Percentiles rank a stretch among this genome's conserved stretches.
These are phyloP conservation scores for Scophthalmus maximus DNA, from an alignment of 2,113 vertebrate genomes.

Conservation along the genomic window DNA sequence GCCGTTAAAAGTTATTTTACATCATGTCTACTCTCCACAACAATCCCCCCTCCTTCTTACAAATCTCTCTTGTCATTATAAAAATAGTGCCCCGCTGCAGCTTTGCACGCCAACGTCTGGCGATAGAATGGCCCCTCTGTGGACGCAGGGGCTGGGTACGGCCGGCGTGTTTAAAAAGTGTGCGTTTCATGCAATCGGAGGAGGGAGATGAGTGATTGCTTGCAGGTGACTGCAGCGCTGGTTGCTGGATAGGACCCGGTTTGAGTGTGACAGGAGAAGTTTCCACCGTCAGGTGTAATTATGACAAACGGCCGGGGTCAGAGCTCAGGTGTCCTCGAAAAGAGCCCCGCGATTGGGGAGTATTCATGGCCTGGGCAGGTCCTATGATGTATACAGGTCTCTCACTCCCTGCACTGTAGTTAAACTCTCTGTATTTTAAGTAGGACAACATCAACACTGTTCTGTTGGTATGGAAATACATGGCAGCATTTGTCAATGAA, in stretches of 20 bases:
- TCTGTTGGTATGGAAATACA: background rate
- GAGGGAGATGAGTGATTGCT: constrained; percentile 68
- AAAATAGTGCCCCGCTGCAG: constrained; percentile 69
- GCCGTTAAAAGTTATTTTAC: constrained; percentile 80
- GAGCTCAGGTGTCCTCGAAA: constrained; percentile 27
- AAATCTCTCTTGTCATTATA: constrained; percentile 76
- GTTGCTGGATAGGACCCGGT: constrained; percentile 28
- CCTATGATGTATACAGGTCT: background rate
- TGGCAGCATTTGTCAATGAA: background rate
- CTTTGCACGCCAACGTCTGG: constrained; percentile 67
- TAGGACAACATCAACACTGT: background rate
- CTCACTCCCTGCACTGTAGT: background rate
- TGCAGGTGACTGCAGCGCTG: constrained; percentile 65
- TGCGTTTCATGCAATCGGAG: constrained; percentile 50
- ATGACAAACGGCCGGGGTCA: constrained; percentile 44
- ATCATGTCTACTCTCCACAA: constrained; percentile 73
- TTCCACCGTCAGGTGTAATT: constrained; percentile 62
- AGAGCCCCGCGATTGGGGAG: no score
- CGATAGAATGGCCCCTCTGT: constrained; percentile 70
- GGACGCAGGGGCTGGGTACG: constrained; percentile 19
- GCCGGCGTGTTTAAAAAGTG: constrained; percentile 11
- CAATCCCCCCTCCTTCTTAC: constrained; percentile 48
- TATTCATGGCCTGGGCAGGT: background rate
- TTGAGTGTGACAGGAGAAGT: constrained; percentile 40
- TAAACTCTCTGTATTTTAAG: background rate